A percentile compares a stretch with the other conserved stretches of the same genome.
These are phyloP conservation scores for Eufriesea mexicana DNA, from an alignment of 1,140 invertebrate genomes.

Conservation along the genomic window DNA sequence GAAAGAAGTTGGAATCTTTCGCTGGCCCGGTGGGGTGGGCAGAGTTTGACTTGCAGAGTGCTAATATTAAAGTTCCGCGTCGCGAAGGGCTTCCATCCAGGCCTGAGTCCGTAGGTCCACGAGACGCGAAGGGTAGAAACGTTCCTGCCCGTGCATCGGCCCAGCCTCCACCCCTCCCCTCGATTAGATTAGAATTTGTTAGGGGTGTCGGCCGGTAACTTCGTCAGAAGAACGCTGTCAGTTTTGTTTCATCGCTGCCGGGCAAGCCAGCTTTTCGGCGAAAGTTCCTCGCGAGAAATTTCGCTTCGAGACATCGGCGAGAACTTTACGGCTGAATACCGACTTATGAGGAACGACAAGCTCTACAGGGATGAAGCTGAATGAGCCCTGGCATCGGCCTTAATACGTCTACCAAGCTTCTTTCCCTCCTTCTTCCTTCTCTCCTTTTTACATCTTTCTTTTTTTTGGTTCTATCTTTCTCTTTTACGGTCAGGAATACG, in stretches of 20 bases:
- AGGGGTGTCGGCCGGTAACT: slow-evolving; percentile 64
- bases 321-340: slow-evolving; percentile 54
- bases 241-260: slow-evolving; percentile 67
- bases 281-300: slow-evolving; percentile 63
- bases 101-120: slow-evolving; percentile 13
- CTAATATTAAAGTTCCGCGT: slow-evolving; percentile 71
- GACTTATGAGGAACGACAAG: slow-evolving; percentile 48
- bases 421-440: slow-evolving; percentile 21
- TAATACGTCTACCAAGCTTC: slow-evolving; percentile 20
- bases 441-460: background rate
- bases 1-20: slow-evolving; percentile 68
- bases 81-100: slow-evolving; percentile 9
- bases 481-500: background rate
- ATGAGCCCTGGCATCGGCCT: slow-evolving; percentile 17
- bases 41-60: slow-evolving; percentile 72
- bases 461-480: background rate
- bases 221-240: slow-evolving; percentile 63
- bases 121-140: background rate
- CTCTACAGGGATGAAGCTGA: slow-evolving; percentile 9
- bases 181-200: slow-evolving; percentile 74
- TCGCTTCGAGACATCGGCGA: slow-evolving; percentile 38
- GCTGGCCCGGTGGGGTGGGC: background rate
- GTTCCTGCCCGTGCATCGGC: slow-evolving; percentile 19
- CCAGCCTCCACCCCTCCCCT: background rate
- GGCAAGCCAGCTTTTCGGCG: slow-evolving; percentile 54